Evolutionary conservation across 2,113 vertebrate species (phyloP), one percentile per base, ranked within the genome.

Genomic region (Struthio camelus): DNA sequence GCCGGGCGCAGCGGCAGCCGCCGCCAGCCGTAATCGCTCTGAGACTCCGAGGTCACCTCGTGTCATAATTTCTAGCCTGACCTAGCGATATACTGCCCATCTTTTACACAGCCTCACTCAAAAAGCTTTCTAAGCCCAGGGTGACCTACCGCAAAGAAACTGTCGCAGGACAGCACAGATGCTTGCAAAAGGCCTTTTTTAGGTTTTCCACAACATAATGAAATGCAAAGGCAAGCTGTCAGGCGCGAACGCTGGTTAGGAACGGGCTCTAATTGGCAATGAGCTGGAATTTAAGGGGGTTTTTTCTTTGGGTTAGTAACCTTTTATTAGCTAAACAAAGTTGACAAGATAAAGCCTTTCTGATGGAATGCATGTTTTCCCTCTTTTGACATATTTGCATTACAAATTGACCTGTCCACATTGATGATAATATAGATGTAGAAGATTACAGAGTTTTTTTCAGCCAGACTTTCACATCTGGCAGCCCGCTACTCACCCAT

Each of bases 391-490:
- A 69, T 69, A 88, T 59, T 50, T 90, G 70, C 82, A 53, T 93
- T 80, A 87, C 88, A 97, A 97, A 97, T 80, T 85, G 91, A 96
- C 79, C 90, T 95, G 95, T 96, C 95, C 94, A 85, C 81, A 82
- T 3, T 78, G 96, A 96, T 96, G 95, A 92, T 77, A 50, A 91
- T 65, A 80, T 3, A 93, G 83, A 76, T 70, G 62, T 73, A 42
- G 80, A 95, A 79, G 70, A 80, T 53, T 32, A 62, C 27, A 64
- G 56, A 44, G 25, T 64, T 83, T 70, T 58, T 56, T 40, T 18
- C 46, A 65, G 77, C 46, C 87, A 36, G 30, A 70, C 69, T 78
- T 84, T 85, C 79, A 24, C 79, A 95, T 75, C 94, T 97, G 96
- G 91, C 90, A 95, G 71, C 30, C 50, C 82, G n/a, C 71, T 56